Evolutionary conservation across 2,797 vertebrate genomes (phyloP), one percentile per base, ranked within the genome.

Genomic region (Anomalospiza imberbis): DNA sequence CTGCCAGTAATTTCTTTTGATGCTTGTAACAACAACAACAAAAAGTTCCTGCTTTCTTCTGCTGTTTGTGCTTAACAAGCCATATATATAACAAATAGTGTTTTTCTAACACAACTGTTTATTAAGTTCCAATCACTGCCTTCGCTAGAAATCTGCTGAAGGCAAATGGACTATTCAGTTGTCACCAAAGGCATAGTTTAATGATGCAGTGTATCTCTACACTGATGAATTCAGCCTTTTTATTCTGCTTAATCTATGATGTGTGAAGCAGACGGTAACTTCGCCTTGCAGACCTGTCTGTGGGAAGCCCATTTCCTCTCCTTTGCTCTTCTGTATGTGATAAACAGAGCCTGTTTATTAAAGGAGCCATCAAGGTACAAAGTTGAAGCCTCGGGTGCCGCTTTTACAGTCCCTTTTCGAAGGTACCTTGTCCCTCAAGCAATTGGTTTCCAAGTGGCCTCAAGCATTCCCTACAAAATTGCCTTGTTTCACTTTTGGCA

Each of bases 101-200:
- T 54, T 81, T 78, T 93, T 74, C 63, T 81, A 88, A 88, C 36
- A 70, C 75, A 71, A 44, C 34, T 95, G 62, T 94, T 92, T 93
- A 88, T 89, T 80, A 81, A 84, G 54, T 95, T 96, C 58, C 82
- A 84, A 7, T 89, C 65, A 48, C 34, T 86, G 76, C 73, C 73
- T 92, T 47, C 40, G 31, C 71, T 85, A 81, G 76, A 73, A 91
- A 90, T 48, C 67, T 50, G 53, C 94, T 79, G 82, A 91, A 91
- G 85, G 88, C 91, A 93, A 94, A 95, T 47, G 71, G 63, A 66
- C 76, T 93, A 65, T 81, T 84, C 74, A 65, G 67, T 91, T 94
- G 89, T 94, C 91, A 82, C 80, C 21, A 38, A 93, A 74, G 77
- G 66, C 88, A 25, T 77, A 82, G 90, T 63, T 91, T 82, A 94